Evolutionary conservation across 2,888 invertebrate genomes (phyloP).

Genomic region (Pristionchus mayeri): DNA sequence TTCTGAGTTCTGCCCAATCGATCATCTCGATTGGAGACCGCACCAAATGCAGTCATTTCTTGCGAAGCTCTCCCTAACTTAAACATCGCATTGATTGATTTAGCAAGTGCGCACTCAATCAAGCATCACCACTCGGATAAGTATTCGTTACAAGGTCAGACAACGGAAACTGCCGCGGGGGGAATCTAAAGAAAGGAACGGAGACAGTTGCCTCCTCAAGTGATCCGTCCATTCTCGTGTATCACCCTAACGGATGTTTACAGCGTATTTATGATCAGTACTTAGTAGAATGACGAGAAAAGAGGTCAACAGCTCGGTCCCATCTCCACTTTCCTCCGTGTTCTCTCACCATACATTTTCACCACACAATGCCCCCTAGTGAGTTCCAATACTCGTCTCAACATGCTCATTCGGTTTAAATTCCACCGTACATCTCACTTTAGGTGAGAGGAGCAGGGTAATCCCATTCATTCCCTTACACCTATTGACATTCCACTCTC

Average conservation of each 20-base stretch:
- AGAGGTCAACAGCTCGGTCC: constrained; percentile 16
- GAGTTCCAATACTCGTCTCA: too few species aligned
- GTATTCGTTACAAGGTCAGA: neutral
- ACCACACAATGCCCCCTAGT: constrained; percentile 17
- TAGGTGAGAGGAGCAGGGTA: constrained; percentile 7
- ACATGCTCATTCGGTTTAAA: constrained; percentile 24
- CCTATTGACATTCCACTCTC: neutral
- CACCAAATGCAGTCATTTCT: too few species aligned
- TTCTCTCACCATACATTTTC: constrained; percentile 9
- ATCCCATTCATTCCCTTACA: constrained; percentile 24
- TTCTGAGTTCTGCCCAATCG: too few species aligned
- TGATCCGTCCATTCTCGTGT: neutral
- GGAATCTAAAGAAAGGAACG: neutral
- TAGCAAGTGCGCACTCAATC: neutral
- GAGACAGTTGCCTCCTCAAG: neutral
- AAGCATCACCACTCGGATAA: neutral
- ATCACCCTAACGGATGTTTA: neutral
- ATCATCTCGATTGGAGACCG: too few species aligned
- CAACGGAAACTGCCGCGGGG: neutral
- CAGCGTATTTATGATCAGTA: constrained; percentile 2
- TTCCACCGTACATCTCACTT: constrained; percentile 29
- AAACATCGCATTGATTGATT: neutral
- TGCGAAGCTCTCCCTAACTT: neutral
- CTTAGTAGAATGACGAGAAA: constrained; percentile 23
- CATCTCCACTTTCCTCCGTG: neutral